Percentiles rank a stretch among this genome's conserved stretches.
phyloP scores from a whole-genome alignment of 2,797 vertebrate genomes.

The Strix occidentalis region DNA sequence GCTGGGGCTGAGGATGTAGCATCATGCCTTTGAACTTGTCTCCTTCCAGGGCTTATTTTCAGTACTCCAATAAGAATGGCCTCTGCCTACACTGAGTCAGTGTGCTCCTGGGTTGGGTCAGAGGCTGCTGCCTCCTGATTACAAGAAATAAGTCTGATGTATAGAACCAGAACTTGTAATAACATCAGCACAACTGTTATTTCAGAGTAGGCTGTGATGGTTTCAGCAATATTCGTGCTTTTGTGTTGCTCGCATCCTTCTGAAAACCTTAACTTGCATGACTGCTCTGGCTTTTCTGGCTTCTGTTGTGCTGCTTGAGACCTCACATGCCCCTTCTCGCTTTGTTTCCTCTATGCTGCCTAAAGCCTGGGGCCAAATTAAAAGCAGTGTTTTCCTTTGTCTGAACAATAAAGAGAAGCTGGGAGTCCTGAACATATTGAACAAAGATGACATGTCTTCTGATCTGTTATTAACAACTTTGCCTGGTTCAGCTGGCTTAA shows the following conservation, averaged over 20 bases:
- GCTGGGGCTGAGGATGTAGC: not conserved
- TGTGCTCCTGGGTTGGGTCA: not conserved
- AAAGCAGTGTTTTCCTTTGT: not conserved
- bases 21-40: not conserved
- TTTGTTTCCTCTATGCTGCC: not conserved
- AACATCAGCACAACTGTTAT: not conserved
- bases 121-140: not conserved
- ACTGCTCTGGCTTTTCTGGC: not conserved
- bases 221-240: not conserved
- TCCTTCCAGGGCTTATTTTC: not conserved
- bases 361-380: not conserved
- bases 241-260: not conserved
- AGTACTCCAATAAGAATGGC: not conserved
- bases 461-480: not conserved
- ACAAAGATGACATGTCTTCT: not conserved
- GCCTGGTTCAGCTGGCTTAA: not conserved
- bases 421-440: not conserved
- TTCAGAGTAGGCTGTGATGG: not conserved
- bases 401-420: not conserved
- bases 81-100: not conserved
- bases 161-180: not conserved
- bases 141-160: not conserved
- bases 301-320: not conserved
- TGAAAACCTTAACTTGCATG: not conserved
- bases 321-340: not conserved